Evolutionary conservation across 2,797 vertebrate species (phyloP).

Genomic region (Pelochelys cantorii): DNA sequence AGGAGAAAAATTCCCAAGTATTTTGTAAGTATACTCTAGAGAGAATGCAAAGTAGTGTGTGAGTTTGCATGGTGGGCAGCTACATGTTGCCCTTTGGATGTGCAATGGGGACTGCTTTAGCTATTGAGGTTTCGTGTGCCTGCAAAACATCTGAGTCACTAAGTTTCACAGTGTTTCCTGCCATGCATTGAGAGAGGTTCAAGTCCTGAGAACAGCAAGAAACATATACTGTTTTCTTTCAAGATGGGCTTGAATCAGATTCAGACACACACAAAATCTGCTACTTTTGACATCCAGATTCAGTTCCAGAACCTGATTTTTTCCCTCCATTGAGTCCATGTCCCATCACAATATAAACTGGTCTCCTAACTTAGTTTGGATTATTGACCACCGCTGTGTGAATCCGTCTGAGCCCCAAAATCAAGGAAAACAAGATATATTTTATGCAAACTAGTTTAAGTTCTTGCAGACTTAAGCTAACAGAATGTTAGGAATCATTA

Average conservation of each 20-base stretch:
- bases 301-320: neutral
- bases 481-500: too few species aligned
- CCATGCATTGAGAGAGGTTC: neutral
- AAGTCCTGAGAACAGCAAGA: neutral
- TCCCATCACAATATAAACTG: too few species aligned
- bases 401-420: neutral
- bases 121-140: neutral
- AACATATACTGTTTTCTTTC: neutral
- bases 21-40: neutral
- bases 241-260: neutral
- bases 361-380: neutral
- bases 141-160: neutral
- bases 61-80: neutral
- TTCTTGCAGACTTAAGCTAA: neutral
- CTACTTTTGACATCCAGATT: neutral
- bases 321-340: neutral
- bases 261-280: neutral
- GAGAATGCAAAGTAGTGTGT: neutral
- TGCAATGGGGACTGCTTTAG: neutral
- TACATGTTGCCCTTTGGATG: neutral
- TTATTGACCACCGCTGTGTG: neutral
- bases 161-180: neutral
- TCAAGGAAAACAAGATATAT: neutral
- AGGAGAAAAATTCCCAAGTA: neutral
- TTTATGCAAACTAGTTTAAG: neutral